Evolutionary conservation across 1,140 invertebrate genomes (phyloP), one percentile per base, ranked within the genome.

Genomic region (Campoletis sonorensis): DNA sequence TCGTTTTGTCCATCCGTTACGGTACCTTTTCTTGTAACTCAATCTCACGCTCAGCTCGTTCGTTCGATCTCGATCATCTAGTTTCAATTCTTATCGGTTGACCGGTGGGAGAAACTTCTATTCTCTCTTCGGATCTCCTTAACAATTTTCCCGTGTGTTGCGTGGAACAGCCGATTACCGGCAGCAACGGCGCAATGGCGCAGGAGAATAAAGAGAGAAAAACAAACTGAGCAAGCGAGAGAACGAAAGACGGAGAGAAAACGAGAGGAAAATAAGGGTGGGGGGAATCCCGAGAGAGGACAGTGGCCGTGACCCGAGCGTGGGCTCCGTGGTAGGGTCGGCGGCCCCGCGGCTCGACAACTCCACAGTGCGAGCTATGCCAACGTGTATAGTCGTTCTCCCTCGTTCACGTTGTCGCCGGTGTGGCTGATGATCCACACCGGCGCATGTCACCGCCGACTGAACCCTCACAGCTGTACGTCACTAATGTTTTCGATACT

Each of bases 301-400:
- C 90, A 91, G 89, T 91, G 90, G 89, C 90, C 90, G 87, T 91
- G 90, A 91, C 89, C 90, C 87, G 87, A 85, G 82, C 49, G 85
- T 76, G 45, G 61, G 61, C 23, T 64, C 58, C 21, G 79, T 49
- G 79, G 86, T 86, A 87, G 89, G 88, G 89, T 90, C 89, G 89
- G 83, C 88, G 89, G 90, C 89, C 89, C 86, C 89, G 85, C 81
- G 84, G 85, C 82, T 26, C 11, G 61, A 64, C 33, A 58, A 82
- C 49, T 54, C 51, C 61, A 64, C 21, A 10, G 40, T 45, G 40
- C 23, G 21, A 64, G 67, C 21, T n/a, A 51, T 64, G 54, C n/a
- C 72, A 67, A 45, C 40, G 49, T 64, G 75, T 49, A 77, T 79
- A 70, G 54, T 67, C 45, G 78, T 78, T 33, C 54, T 78, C 40